phyloP scores from a whole-genome alignment of 2,888 invertebrate genomes.

The Onthophagus sagittarius region DNA sequence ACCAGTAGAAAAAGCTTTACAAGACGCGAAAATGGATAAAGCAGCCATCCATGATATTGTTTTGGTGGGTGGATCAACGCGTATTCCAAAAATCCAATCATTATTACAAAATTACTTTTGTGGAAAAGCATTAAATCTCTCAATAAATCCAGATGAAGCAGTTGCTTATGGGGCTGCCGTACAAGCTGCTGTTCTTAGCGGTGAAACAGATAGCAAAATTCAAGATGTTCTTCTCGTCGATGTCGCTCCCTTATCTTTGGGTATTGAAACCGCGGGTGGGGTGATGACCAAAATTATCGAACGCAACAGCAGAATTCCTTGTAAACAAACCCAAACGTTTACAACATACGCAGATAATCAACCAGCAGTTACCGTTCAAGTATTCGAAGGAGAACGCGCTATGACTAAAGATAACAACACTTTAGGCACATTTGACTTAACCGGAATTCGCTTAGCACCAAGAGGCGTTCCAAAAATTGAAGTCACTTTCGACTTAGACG shows the following conservation, averaged over 20 bases:
- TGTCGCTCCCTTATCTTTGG: conserved; percentile 71
- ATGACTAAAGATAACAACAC: conserved; percentile 57
- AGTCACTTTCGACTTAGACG: conserved; percentile 83
- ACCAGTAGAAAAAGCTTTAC: conserved; percentile 69
- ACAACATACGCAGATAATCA: conserved; percentile 93
- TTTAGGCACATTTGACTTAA: conserved; percentile 74
- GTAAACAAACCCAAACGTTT: conserved; percentile 73
- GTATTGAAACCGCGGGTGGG: conserved; percentile 81
- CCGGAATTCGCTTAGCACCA: conserved; percentile 82
- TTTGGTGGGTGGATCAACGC: conserved; percentile 84
- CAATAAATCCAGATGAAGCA: conserved; percentile 90
- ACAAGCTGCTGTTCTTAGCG: conserved; percentile 61
- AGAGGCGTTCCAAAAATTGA: conserved; percentile 74
- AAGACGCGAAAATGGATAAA: conserved; percentile 65
- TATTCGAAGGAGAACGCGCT: conserved; percentile 76
- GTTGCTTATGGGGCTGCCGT: conserved; percentile 93
- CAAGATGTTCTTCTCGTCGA: conserved; percentile 82
- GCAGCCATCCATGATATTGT: conserved; percentile 76
- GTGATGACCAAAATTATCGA: conserved; percentile 51
- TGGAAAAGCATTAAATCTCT: conserved; percentile 81
- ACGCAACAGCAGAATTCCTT: conserved; percentile 76
- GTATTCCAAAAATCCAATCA: conserved; percentile 71
- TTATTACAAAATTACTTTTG: conserved; percentile 61
- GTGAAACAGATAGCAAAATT: too few relatives aligned
- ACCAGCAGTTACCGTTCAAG: conserved; percentile 81